Percentiles rank a stretch among this genome's conserved stretches.
phyloP scores from a whole-genome alignment of 2,797 vertebrate species.

The Meda fulgida region DNA sequence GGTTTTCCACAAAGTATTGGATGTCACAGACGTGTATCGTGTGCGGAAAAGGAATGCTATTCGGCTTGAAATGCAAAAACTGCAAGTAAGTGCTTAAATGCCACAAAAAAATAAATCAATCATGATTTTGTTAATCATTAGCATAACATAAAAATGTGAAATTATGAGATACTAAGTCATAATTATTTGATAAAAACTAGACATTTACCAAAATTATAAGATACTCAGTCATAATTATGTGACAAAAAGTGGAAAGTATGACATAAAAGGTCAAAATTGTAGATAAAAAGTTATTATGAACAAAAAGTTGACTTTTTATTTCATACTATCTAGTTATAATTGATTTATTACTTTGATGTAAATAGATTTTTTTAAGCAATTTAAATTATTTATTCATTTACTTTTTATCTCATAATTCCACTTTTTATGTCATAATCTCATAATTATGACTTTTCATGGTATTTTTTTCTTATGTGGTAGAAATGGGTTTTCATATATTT shows the following conservation, averaged over 20 bases:
- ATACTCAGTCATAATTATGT: not conserved
- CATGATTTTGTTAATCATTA: not conserved
- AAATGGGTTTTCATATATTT: not conserved
- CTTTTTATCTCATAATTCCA: not conserved
- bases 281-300: not conserved
- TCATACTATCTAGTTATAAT: not conserved
- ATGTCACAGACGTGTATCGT: slow-evolving; percentile 99
- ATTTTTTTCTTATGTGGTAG: not conserved
- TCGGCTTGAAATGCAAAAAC: slow-evolving; percentile 99
- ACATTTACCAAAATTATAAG: not conserved
- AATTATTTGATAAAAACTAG: not conserved
- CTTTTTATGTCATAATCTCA: not conserved
- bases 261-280: not conserved
- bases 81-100: slow-evolving; percentile 89
- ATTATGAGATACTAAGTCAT: not conserved
- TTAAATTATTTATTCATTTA: no score
- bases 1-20: slow-evolving; percentile 99
- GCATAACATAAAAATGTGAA: not conserved
- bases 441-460: not conserved
- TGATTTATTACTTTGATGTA: no score
- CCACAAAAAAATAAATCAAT: not conserved
- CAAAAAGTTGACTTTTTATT: not conserved
- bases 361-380: no score
- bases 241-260: not conserved
- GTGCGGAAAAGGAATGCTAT: slow-evolving; percentile 99